Conservation (phyloP, 2,888 invertebrate genomes). For the Incurvaria masculella region DNA sequence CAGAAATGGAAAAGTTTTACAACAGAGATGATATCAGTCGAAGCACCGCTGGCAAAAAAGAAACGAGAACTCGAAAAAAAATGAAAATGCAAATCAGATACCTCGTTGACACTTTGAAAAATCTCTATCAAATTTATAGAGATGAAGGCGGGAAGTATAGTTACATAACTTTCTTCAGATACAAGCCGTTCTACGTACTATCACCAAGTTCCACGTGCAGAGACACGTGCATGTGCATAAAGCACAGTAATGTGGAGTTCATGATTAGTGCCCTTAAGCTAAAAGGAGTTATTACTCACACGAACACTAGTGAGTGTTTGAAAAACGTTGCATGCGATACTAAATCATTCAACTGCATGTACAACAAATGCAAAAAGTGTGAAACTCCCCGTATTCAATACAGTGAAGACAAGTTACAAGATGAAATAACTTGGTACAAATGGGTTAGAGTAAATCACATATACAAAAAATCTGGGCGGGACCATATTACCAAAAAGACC, state of each 20-base stretch:
- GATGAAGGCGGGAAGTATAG: not conserved
- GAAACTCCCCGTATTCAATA: conserved; percentile 2
- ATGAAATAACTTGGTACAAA: conserved; percentile 9
- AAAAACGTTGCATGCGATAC: conserved; percentile 7
- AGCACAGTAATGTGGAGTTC: conserved; percentile 10
- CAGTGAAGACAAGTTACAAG: conserved; percentile 5
- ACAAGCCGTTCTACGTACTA: no score
- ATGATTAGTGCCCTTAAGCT: conserved; percentile 8
- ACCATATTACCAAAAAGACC: conserved; percentile 9
- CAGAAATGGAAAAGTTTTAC: no score
- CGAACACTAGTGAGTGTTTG: conserved; percentile 7
- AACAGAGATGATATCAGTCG: not conserved
- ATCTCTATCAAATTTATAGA: conserved; percentile 3
- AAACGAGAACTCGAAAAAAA: conserved; percentile 7
- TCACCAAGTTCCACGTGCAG: not conserved
- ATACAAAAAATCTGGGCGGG: conserved; percentile 9
- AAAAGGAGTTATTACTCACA: conserved; percentile 9
- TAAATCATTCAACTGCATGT: conserved; percentile 11
- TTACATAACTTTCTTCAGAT: no score
- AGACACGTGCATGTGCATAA: conserved; percentile 14
- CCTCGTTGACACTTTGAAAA: conserved; percentile 6
- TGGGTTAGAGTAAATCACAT: conserved; percentile 8
- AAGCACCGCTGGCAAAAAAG: conserved; percentile 9
- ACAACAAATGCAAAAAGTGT: conserved; percentile 10
- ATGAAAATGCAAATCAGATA: conserved; percentile 9